phyloP scores from a whole-genome alignment of 2,113 vertebrate species.

The Megalops atlanticus region DNA sequence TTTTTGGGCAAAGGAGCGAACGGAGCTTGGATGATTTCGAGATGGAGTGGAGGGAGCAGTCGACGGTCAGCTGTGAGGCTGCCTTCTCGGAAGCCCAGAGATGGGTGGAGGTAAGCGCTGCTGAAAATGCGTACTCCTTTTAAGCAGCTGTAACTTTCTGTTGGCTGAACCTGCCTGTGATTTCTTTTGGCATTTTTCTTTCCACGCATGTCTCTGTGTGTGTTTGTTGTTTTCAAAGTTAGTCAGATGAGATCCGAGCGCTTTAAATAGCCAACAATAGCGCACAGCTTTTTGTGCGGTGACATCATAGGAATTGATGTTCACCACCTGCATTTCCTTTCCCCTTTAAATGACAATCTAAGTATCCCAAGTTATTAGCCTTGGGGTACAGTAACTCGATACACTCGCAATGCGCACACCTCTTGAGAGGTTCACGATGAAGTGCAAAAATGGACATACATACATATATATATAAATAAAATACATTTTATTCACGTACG shows the following conservation, averaged over 20 bases:
- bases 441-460: background rate
- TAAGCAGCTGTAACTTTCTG: background rate
- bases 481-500: background rate
- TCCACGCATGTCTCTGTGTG: background rate
- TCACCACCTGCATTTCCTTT: background rate
- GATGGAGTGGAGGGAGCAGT: slow-evolving; percentile 80
- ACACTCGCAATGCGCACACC: background rate
- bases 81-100: slow-evolving; percentile 82
- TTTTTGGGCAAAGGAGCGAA: background rate
- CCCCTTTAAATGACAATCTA: background rate
- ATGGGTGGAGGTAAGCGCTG: slow-evolving; percentile 86
- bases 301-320: background rate
- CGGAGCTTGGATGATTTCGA: slow-evolving; percentile 19
- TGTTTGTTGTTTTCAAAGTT: background rate
- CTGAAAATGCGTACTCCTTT: background rate
- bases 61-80: slow-evolving; percentile 63
- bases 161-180: background rate
- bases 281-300: background rate
- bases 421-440: background rate
- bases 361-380: background rate
- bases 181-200: no score
- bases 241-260: background rate
- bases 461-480: no score
- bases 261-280: background rate
- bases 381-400: no score